phyloP scores from a whole-genome alignment of 2,797 vertebrate genomes.

The Darevskia mixta region DNA sequence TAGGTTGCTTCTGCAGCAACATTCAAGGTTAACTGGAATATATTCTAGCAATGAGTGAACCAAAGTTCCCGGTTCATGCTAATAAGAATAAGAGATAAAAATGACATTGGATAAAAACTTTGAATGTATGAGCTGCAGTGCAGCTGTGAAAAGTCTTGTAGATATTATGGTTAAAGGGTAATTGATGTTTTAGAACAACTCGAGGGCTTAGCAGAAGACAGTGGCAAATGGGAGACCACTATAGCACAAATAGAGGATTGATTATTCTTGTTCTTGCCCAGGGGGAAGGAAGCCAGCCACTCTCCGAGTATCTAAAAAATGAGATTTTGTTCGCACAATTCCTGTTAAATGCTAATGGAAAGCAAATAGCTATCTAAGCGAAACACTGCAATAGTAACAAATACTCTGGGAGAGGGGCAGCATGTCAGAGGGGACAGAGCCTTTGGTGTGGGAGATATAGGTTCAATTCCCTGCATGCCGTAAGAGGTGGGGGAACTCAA shows the following conservation, averaged over 20 bases:
- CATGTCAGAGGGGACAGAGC: background rate
- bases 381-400: background rate
- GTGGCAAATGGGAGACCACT: slow-evolving; percentile 7
- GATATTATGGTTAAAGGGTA: slow-evolving; percentile 14
- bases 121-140: background rate
- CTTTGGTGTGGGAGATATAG: background rate
- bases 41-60: background rate
- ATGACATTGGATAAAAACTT: slow-evolving; percentile 8
- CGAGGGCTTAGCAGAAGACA: background rate
- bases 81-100: slow-evolving; percentile 23
- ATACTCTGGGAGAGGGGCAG: background rate
- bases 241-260: background rate
- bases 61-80: slow-evolving; percentile 15
- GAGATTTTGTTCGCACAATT: background rate
- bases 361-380: background rate
- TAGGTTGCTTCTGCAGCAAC: background rate
- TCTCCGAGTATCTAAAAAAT: slow-evolving; percentile 15
- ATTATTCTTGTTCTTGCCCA: slow-evolving; percentile 14
- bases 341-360: background rate
- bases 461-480: background rate
- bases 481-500: background rate
- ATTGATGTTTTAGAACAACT: slow-evolving; percentile 18
- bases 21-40: no score
- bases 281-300: background rate
- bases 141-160: slow-evolving; percentile 17